phyloP scores from a whole-genome alignment of 1,140 invertebrate species.

The Achroia grisella region DNA sequence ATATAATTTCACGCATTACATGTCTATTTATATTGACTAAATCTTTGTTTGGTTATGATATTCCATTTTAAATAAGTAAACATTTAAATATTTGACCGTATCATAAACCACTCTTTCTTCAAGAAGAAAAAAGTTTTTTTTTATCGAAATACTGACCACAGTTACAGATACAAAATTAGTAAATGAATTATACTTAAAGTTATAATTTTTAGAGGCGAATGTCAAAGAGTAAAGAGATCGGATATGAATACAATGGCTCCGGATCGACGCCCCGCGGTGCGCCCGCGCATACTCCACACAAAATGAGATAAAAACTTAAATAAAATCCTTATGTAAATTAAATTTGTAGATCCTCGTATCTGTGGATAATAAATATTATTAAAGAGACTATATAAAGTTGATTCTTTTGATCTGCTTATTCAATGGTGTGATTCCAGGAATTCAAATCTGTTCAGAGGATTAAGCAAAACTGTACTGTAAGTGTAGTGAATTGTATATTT shows the following conservation, averaged over 20 bases:
- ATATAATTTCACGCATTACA: too few species aligned
- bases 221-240: slow-evolving; percentile 46
- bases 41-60: too few species aligned
- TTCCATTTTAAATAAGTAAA: too few species aligned
- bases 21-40: too few species aligned
- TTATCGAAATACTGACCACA: slow-evolving; percentile 1
- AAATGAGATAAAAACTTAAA: slow-evolving; percentile 53
- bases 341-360: slow-evolving; percentile 50
- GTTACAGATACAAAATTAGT: slow-evolving; percentile 31
- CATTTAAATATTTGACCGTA: neutral
- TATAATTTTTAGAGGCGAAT: slow-evolving; percentile 57
- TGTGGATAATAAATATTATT: slow-evolving; percentile 35
- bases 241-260: slow-evolving; percentile 51
- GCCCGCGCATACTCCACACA: slow-evolving; percentile 33
- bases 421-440: too few species aligned
- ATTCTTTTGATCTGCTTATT: too few species aligned
- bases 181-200: slow-evolving; percentile 46
- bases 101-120: neutral
- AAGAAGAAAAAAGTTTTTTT: neutral
- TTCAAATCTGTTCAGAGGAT: too few species aligned
- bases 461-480: too few species aligned
- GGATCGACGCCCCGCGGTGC: slow-evolving; percentile 43
- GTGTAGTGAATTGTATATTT: too few species aligned
- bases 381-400: slow-evolving; percentile 8
- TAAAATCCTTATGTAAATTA: slow-evolving; percentile 64